These are phyloP conservation scores for Zygogramma bicolorata DNA, from an alignment of 2,888 invertebrate species.

Conservation along the genomic window DNA sequence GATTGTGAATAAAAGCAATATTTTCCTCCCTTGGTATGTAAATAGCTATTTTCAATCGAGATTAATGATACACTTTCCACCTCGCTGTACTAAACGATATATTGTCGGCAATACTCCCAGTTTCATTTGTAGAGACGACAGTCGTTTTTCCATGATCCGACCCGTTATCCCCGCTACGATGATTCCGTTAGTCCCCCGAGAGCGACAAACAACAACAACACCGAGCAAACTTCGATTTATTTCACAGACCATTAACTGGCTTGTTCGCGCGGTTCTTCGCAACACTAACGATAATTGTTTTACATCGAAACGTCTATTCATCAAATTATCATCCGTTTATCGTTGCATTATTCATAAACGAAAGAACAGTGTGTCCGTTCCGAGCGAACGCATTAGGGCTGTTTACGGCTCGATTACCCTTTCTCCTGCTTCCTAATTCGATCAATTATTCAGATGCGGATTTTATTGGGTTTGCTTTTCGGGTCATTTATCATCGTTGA, in stretches of 20 bases:
- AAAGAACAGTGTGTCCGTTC: constrained; percentile 29
- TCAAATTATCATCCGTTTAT: constrained; percentile 57
- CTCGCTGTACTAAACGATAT: too few relatives aligned
- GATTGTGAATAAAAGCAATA: too few relatives aligned
- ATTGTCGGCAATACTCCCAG: too few relatives aligned
- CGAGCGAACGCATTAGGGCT: constrained; percentile 21
- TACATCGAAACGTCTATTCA: constrained; percentile 58
- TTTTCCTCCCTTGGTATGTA: too few relatives aligned
- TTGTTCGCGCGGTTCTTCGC: constrained; percentile 32
- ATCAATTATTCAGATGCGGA: constrained; percentile 43
- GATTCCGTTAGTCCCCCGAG: too few relatives aligned
- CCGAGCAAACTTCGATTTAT: constrained; percentile 42
- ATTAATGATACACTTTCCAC: too few relatives aligned
- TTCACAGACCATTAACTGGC: constrained; percentile 61
- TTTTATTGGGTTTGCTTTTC: constrained; percentile 33
- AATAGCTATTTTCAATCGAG: too few relatives aligned
- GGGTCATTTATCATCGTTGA: constrained; percentile 34
- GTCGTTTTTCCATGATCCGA: too few relatives aligned
- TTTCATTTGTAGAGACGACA: too few relatives aligned
- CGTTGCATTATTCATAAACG: constrained; percentile 55
- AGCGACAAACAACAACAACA: constrained; percentile 24
- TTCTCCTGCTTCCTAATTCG: constrained; percentile 29
- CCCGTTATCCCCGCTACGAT: too few relatives aligned
- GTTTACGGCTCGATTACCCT: constrained; percentile 36
- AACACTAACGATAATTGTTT: constrained; percentile 57